Evolutionary conservation across 2,113 vertebrate species (phyloP).

Genomic region (Bubo bubo): DNA sequence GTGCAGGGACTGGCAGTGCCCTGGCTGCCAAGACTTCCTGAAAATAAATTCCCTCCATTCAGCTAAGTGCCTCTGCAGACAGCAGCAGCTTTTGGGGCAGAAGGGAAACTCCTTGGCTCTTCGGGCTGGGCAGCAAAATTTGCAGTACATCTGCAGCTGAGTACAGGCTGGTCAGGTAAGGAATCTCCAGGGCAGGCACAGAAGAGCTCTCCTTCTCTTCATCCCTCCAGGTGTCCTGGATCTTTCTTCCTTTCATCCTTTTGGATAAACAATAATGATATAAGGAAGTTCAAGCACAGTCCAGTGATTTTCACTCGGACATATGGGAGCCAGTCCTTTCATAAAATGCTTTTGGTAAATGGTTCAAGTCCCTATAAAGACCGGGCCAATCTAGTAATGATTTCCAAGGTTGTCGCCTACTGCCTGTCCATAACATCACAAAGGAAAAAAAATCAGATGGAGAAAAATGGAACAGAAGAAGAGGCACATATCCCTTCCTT

Average conservation of each 20-base stretch:
- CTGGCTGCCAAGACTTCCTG: background rate
- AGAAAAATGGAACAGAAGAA: background rate
- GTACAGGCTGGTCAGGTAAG: background rate
- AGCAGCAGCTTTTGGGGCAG: background rate
- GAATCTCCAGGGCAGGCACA: background rate
- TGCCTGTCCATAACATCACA: background rate
- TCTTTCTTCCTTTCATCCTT: conserved; percentile 39
- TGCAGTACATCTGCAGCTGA: background rate
- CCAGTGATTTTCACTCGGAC: background rate
- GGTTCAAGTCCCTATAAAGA: background rate
- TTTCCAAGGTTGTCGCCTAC: background rate
- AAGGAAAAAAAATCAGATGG: background rate
- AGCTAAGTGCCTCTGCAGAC: background rate
- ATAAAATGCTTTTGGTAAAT: background rate
- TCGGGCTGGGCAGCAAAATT: background rate
- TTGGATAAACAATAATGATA: conserved; percentile 30
- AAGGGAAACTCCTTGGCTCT: background rate
- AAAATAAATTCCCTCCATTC: background rate
- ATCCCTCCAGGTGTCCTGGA: conserved; percentile 13
- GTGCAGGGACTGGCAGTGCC: background rate
- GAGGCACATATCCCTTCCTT: background rate
- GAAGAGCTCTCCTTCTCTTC: background rate
- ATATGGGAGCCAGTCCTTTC: conserved; percentile 29
- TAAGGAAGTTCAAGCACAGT: conserved; percentile 2
- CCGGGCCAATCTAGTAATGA: background rate